Base-by-base conservation (phyloP, 2,888 invertebrate species). In the Drosophila tanythrix region DNA sequence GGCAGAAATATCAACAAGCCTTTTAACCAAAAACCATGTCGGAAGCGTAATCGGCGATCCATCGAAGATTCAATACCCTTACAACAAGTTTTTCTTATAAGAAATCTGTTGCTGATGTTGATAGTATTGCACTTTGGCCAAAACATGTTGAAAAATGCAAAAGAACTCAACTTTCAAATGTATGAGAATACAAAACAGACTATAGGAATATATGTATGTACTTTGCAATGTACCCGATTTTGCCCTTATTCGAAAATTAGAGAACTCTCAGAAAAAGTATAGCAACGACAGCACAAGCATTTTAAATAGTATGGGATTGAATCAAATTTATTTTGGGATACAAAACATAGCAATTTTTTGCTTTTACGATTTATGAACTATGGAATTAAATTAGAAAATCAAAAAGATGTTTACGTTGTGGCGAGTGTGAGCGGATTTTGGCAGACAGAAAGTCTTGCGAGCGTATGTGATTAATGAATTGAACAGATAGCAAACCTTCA, bases 281-380 rank as follows among this genome's bases (percentile, higher is more conserved):
- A 38, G 31, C 31, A 35, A 25, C 13, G 40, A 29, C 29, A 38
- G n/a, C 53, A 68, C 13, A 74, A 33, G 18, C 61, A 66, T 38
- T 48, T 27, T 13, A 36, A 38, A 51, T 46, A 57, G 25, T 15
- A 25, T 46, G 60, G 43, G 57, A 61, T 78, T 60, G 40, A 36
- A 27, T 27, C 46, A 36, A 27, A 48, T 58, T 63, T 70, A 75
- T 76, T 79, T 70, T 66, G 15, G 66, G 21, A 57, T 61, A 51
- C 50, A 35, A 31, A 7, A 52, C 40, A 51, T 29, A 43, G 21
- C 6, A 21, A 43, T 13, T 43, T 31, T 27, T 3, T 25, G 56
- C 15, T 61, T 76, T 66, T 67, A 72, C 69, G 67, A 86, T 78
- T 88, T 76, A 84, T 84, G 76, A 79, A 79, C 79, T 70, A 68